These are phyloP conservation scores for Pangasius mekongensis DNA, from an alignment of 2,797 vertebrate species.

Conservation along the genomic window DNA sequence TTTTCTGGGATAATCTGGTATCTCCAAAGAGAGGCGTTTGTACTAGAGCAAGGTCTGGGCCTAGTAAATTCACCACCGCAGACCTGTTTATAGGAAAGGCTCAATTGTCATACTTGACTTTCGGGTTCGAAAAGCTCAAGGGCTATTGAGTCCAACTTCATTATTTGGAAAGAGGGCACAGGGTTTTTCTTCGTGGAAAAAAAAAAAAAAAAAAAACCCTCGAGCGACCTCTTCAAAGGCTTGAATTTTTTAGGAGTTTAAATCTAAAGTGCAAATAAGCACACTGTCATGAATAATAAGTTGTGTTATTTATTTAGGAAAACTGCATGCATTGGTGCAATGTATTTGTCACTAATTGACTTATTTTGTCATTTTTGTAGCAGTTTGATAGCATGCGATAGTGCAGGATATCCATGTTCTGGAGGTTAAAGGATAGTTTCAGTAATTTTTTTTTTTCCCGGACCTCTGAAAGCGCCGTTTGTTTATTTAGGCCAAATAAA, in stretches of 20 bases:
- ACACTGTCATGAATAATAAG: constrained; percentile 8
- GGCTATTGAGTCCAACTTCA: constrained; percentile 38
- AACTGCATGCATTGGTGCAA: background rate
- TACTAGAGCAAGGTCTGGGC: background rate
- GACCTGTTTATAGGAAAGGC: constrained; percentile 2
- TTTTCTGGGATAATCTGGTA: background rate
- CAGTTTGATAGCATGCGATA: background rate
- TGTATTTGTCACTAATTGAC: background rate
- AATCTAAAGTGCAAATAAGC: constrained; percentile 31
- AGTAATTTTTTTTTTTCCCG: background rate
- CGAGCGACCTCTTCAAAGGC: constrained; percentile 22
- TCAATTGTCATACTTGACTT: constrained; percentile 33
- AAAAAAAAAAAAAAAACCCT: background rate
- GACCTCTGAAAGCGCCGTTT: background rate
- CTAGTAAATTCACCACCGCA: background rate
- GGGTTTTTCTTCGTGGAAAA: constrained; percentile 10
- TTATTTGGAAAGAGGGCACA: constrained; percentile 37
- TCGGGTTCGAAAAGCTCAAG: constrained; percentile 29
- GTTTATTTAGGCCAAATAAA: background rate
- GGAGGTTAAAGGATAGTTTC: background rate
- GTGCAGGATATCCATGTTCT: background rate
- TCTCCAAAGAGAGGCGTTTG: background rate
- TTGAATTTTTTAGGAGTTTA: constrained; percentile 33
- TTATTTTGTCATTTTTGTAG: background rate
- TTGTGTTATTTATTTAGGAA: background rate